Evolutionary conservation across 2,113 vertebrate species (phyloP).

Genomic region (Pontoporia blainvillei): DNA sequence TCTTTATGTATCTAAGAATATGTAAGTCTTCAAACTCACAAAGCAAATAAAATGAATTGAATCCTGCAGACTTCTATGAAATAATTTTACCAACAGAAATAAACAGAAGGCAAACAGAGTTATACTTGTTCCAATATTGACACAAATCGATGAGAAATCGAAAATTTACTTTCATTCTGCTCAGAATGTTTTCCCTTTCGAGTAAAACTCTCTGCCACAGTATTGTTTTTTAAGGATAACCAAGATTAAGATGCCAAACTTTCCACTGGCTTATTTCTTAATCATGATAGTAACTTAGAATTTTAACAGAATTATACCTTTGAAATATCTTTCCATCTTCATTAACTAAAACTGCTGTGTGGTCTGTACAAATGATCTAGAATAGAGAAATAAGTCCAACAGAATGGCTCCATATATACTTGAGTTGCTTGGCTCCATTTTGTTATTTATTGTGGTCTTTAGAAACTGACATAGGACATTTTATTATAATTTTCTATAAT

Average conservation of each 20-base stretch:
- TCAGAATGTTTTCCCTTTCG: neutral
- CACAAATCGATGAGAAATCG: conserved; percentile 29
- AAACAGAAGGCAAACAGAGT: conserved; percentile 30
- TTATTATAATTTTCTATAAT: neutral
- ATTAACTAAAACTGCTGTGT: neutral
- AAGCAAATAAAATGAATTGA: conserved; percentile 39
- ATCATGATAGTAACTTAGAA: neutral
- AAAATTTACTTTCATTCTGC: conserved; percentile 15
- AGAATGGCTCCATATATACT: neutral
- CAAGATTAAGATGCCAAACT: conserved; percentile 11
- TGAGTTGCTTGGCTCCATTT: neutral
- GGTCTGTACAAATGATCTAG: neutral
- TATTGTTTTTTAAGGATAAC: neutral
- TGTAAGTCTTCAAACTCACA: neutral
- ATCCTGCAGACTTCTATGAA: conserved; percentile 22
- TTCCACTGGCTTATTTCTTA: conserved; percentile 11
- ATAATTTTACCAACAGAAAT: conserved; percentile 52
- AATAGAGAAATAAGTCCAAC: neutral
- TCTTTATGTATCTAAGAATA: neutral
- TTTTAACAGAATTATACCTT: conserved; percentile 25
- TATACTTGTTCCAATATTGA: conserved; percentile 46
- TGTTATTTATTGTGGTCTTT: neutral
- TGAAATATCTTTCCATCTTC: neutral
- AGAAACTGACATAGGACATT: neutral
- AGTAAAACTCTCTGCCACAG: neutral